Evolutionary conservation across 37 sponge, comb jelly and placozoan species (phyloP), one percentile per base, ranked within the genome.

Genomic region (Oscarella lobularis): DNA sequence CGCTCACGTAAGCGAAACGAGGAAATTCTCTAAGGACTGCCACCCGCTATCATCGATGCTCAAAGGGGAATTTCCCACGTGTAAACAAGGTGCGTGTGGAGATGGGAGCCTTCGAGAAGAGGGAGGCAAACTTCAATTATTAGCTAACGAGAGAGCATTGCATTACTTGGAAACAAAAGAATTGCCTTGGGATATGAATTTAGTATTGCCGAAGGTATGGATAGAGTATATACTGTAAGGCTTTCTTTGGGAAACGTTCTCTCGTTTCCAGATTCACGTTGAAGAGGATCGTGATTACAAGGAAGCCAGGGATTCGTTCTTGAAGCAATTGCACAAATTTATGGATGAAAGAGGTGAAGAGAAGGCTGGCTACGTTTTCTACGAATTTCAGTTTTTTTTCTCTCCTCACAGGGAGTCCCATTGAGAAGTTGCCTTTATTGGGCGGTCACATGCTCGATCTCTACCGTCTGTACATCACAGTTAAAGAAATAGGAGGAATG

Each of bases 401-500:
- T 30, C 72, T 69, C 20, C n/a, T 74, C 20, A 1, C 72, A 84
- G 90, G 91, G 1, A 87, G 82, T 1, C 80, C 94, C 3, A 70
- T 87, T 3, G 39, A 68, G 20, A 79, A 81, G 0, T 74, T 38
- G 0, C 91, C 95, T 5, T 76, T 79, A 27, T 67, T 94, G 1
- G 86, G 86, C 0, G 81, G 87, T 39, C 81, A 74, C 60, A 75
- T 75, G 20, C 76, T 94, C 29, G 81, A 94, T 73, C 84, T 94
- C 33, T 87, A 31, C 74, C 35, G 67, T 54, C 79, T 94, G 29
- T 79, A 94, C 38, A 66, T 77, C 3, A 76, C 78, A 2, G 91
- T 94, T 41, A 77, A 41, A 72, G 88, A 84, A 33, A 79, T 73
- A 41, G 95, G 95, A 4, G 95, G 95, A 5, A 87, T 88, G 92